Conservation (phyloP, 2,113 vertebrate species). For the Chamaetylas fuelleborni region DNA sequence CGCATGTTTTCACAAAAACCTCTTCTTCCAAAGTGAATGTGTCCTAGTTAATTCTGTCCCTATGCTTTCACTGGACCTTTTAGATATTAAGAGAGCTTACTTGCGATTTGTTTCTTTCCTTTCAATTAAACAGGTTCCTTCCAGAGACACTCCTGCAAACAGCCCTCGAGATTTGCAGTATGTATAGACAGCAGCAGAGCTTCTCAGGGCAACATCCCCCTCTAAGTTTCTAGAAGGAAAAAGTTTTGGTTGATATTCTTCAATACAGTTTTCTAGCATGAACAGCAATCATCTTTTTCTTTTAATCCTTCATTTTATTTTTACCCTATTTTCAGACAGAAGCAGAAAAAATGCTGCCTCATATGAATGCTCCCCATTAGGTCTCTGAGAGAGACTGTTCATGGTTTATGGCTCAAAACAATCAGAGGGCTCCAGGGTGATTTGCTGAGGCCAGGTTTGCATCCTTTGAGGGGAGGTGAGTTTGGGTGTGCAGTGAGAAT, state of each 20-base stretch:
- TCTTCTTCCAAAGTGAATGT: not conserved
- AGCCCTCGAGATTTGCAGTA: slow-evolving; percentile 93
- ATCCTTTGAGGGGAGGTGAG: not conserved
- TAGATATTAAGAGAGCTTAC: slow-evolving; percentile 67
- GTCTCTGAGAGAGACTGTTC: not conserved
- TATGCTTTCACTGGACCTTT: not conserved
- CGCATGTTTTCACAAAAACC: not conserved
- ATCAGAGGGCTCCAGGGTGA: not conserved
- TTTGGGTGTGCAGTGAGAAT: not conserved
- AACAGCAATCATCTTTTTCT: not conserved
- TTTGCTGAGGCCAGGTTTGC: not conserved
- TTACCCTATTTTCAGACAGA: not conserved
- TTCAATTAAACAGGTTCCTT: slow-evolving; percentile 92
- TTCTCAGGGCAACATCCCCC: slow-evolving; percentile 89
- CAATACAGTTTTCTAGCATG: not conserved
- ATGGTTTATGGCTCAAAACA: not conserved
- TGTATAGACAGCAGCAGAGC: slow-evolving; percentile 89
- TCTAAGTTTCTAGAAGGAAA: slow-evolving; percentile 84
- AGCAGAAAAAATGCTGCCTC: not conserved
- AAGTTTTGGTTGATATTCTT: not conserved
- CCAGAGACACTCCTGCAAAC: slow-evolving; percentile 92
- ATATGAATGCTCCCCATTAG: not conserved
- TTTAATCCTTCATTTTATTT: not conserved
- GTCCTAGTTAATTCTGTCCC: not conserved
- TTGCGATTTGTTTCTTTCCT: slow-evolving; percentile 96